Percentiles rank a stretch among this genome's conserved stretches.
phyloP scores from a whole-genome alignment of 2,888 invertebrate species.

The Strigamia maritima region DNA sequence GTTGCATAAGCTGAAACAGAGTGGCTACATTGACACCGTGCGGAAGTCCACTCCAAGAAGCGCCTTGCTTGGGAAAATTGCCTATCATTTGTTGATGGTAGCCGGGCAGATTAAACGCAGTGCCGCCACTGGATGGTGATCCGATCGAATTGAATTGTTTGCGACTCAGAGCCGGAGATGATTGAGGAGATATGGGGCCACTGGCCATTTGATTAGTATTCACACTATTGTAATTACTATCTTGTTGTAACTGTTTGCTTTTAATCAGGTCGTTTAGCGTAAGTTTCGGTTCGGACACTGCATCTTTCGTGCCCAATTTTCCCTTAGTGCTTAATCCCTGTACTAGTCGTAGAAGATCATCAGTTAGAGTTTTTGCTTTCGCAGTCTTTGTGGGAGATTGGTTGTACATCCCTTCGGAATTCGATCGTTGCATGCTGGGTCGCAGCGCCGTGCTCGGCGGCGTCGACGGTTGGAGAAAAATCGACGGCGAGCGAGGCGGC shows the following conservation, averaged over 20 bases:
- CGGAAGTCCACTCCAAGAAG: slow-evolving; percentile 42
- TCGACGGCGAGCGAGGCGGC: slow-evolving; percentile 35
- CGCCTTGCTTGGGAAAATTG: slow-evolving; percentile 41
- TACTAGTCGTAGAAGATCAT: slow-evolving; percentile 41
- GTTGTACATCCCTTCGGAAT: slow-evolving; percentile 38
- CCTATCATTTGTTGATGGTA: slow-evolving; percentile 36
- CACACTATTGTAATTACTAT: neutral
- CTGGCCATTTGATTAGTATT: neutral
- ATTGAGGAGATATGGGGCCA: slow-evolving; percentile 38
- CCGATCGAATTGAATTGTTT: slow-evolving; percentile 7
- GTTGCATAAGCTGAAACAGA: slow-evolving; percentile 40
- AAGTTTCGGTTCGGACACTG: slow-evolving; percentile 39
- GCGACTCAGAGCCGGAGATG: slow-evolving; percentile 38
- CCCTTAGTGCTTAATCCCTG: slow-evolving; percentile 36
- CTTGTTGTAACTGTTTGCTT: slow-evolving; percentile 28
- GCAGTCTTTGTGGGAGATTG: neutral
- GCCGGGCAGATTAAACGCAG: slow-evolving; percentile 34
- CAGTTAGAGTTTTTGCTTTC: slow-evolving; percentile 46
- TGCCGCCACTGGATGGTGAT: neutral
- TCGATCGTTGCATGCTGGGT: slow-evolving; percentile 38
- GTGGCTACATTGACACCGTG: slow-evolving; percentile 41
- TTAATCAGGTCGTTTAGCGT: slow-evolving; percentile 41
- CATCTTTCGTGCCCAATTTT: slow-evolving; percentile 32
- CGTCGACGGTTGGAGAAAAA: neutral
- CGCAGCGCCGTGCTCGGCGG: neutral